phyloP scores from a whole-genome alignment of 2,113 vertebrate genomes.

The Deroptyus accipitrinus region DNA sequence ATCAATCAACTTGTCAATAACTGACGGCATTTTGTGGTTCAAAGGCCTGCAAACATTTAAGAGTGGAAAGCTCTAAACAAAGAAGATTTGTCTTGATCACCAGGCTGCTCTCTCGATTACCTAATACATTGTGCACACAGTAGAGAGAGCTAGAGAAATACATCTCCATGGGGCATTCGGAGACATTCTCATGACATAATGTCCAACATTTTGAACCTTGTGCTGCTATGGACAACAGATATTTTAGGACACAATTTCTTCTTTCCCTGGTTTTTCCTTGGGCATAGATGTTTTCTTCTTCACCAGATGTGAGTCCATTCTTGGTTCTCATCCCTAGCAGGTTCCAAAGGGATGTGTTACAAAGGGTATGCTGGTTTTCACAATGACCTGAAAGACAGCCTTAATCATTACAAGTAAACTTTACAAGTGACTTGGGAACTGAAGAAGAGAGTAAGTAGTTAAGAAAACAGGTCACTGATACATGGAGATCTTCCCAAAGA shows the following conservation, averaged over 20 bases:
- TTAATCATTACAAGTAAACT: not conserved
- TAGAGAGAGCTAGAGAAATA: not conserved
- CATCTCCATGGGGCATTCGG: not conserved
- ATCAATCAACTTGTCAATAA: not conserved
- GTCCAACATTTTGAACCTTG: not conserved
- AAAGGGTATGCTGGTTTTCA: not conserved
- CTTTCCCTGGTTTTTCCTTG: not conserved
- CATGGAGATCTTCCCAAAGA: not conserved
- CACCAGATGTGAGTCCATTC: not conserved
- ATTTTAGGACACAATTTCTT: not conserved
- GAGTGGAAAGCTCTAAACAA: not conserved
- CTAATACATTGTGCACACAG: not conserved
- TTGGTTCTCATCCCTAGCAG: not conserved
- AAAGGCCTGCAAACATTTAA: not conserved
- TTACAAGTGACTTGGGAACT: not conserved
- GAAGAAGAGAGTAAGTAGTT: not conserved
- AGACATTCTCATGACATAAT: not conserved
- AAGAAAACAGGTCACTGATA: not conserved
- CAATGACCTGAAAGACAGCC: not conserved
- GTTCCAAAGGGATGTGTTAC: not conserved
- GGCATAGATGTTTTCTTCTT: not conserved
- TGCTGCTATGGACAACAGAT: not conserved
- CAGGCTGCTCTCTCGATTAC: not conserved
- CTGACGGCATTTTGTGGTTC: not conserved
- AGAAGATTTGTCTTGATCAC: not conserved